Conservation (phyloP, 2,888 invertebrate species). For the Germaria angustata region DNA sequence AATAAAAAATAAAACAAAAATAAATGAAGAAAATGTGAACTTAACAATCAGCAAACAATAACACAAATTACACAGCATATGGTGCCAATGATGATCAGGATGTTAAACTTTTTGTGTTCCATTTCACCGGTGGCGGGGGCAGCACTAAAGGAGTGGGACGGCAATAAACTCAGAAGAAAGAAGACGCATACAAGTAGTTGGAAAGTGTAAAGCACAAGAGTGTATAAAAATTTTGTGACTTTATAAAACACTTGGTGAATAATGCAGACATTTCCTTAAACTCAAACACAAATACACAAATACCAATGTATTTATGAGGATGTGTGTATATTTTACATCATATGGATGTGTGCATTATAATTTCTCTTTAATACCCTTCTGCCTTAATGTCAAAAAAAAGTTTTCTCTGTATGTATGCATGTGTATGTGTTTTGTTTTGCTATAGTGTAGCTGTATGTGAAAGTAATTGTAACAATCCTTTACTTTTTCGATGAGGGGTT, state of each 20-base stretch:
- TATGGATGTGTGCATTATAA: constrained; percentile 14
- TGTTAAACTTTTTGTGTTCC: constrained; percentile 59
- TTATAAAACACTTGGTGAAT: constrained; percentile 60
- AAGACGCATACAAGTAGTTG: background rate
- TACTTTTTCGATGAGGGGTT: constrained; percentile 38
- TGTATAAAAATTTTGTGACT: constrained; percentile 58
- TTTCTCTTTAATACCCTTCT: constrained; percentile 39
- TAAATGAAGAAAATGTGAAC: constrained; percentile 61
- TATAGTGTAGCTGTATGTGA: constrained; percentile 21
- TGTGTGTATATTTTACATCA: background rate
- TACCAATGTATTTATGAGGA: background rate
- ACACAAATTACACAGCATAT: constrained; percentile 80
- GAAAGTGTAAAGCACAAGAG: constrained; percentile 19
- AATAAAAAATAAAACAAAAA: constrained; percentile 23
- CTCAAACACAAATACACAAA: background rate
- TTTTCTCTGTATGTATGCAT: background rate
- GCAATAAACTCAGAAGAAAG: background rate
- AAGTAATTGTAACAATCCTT: constrained; percentile 65
- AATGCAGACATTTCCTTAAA: constrained; percentile 29
- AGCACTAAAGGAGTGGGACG: background rate
- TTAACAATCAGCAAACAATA: constrained; percentile 76
- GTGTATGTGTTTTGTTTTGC: background rate
- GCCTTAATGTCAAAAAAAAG: constrained; percentile 2
- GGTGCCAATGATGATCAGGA: constrained; percentile 78
- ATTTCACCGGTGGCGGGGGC: constrained; percentile 5